Evolutionary conservation across 2,888 invertebrate species (phyloP), one percentile per base, ranked within the genome.

Genomic region (Caenorhabditis drosophilae): DNA sequence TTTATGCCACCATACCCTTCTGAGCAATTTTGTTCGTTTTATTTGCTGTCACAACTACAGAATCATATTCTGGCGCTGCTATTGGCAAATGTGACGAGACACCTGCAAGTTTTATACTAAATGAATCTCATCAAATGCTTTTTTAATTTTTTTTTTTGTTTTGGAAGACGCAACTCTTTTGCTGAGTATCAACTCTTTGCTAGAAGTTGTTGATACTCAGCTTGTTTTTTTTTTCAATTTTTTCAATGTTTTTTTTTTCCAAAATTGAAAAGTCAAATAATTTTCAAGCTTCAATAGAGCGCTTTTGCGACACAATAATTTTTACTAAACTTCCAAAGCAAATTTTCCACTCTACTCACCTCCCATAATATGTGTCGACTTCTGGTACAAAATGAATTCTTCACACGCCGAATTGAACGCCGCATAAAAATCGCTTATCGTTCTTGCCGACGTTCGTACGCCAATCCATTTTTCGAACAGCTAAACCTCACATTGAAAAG

Each of bases 361-460:
- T 20, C 46, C 38, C 35, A 56, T 46, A 11, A 53, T 40, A 4
- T 55, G 42, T 4, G 42, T 4, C 12, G 36, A 49, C 18, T 45
- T 7, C 26, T 53, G 53, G 41, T 50, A 54, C 34, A 18, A 34
- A 16, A 31, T 22, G 9, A 34, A 22, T 40, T 72, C 62, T 9
- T 66, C 49, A 27, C 68, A 68, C 7, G 71, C 68, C 12, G 38
- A 23, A 1, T 57, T 34, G 42, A 49, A 72, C 0, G 66, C 52
- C 12, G 56, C 66, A 16, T 41, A 31, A 34, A 53, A 50, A 36
- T 63, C 57, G 11, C 31, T 42, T 6, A 63, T 18, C 1, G 20
- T 49, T 20, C 41, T 27, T 3, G 50, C 54, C 4, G 46, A 3
- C 1, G 31, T 16, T 11, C 46, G 42, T 2, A 47, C 22, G 22